Conservation (phyloP, 2,888 invertebrate genomes). For the Esperia sulphurella region DNA sequence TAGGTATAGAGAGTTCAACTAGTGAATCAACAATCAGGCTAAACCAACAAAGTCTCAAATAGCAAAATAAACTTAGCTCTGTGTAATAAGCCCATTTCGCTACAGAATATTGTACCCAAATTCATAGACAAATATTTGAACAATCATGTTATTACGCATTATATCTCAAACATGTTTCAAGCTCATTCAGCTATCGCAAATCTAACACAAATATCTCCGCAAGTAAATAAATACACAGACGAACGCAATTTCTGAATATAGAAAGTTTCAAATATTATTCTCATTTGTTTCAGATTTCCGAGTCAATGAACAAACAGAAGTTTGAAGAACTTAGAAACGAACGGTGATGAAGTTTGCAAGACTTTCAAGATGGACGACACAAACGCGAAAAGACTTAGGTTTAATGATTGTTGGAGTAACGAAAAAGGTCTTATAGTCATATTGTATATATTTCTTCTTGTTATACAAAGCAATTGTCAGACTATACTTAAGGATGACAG, state of each 20-base stretch:
- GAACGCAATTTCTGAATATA: not conserved
- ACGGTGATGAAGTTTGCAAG: slow-evolving; percentile 61
- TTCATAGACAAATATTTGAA: too few species aligned
- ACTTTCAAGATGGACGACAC: slow-evolving; percentile 51
- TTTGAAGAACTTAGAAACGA: slow-evolving; percentile 15
- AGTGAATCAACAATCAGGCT: too few species aligned
- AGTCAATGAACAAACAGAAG: slow-evolving; percentile 27
- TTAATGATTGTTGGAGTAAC: slow-evolving; percentile 52
- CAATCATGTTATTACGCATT: too few species aligned
- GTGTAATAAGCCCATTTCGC: too few species aligned
- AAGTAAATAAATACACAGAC: not conserved
- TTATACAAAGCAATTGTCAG: slow-evolving; percentile 47
- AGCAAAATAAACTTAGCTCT: too few species aligned
- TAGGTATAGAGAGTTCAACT: too few species aligned
- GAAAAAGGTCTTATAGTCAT: slow-evolving; percentile 39
- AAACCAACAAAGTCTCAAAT: too few species aligned
- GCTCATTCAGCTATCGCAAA: not conserved
- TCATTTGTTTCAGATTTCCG: slow-evolving; percentile 55
- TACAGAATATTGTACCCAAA: too few species aligned
- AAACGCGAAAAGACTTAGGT: slow-evolving; percentile 32
- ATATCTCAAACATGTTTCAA: too few species aligned
- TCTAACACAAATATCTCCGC: not conserved
- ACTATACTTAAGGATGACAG: slow-evolving; percentile 39
- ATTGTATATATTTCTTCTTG: slow-evolving; percentile 47
- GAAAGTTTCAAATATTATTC: not conserved